Evolutionary conservation across 2,888 invertebrate genomes (phyloP).

Genomic region (Coenonympha arcania): DNA sequence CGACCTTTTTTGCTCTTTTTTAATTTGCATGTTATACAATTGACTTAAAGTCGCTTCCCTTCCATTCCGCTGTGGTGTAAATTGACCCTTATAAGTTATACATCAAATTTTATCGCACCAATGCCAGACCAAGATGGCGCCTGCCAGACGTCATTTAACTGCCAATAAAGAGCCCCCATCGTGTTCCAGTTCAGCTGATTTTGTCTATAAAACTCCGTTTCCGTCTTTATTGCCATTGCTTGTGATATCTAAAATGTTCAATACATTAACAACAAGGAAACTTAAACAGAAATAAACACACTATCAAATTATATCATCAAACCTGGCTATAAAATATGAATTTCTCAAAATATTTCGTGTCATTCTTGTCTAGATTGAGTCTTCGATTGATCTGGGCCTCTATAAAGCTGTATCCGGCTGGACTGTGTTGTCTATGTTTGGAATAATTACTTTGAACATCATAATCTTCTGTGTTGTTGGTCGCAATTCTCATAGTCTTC

Average conservation of each 20-base stretch:
- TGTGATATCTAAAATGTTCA: conserved; percentile 80
- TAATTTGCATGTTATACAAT: too few relatives aligned
- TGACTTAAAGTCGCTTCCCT: too few relatives aligned
- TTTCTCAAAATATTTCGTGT: conserved; percentile 75
- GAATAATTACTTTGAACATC: conserved; percentile 75
- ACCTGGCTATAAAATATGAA: conserved; percentile 91
- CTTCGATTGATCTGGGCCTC: conserved; percentile 76
- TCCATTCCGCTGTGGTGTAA: too few relatives aligned
- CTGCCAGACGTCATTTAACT: conserved; percentile 97
- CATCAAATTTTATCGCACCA: conserved; percentile 74
- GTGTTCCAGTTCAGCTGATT: conserved; percentile 76
- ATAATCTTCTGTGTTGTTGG: conserved; percentile 68
- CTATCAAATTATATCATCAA: conserved; percentile 25
- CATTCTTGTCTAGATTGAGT: conserved; percentile 73
- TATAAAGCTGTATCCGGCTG: conserved; percentile 79
- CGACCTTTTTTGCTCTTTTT: too few relatives aligned
- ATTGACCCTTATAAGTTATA: neutral
- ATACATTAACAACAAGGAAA: neutral
- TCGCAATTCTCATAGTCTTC: conserved; percentile 77
- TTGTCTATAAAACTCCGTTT: conserved; percentile 88
- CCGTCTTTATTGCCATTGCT: conserved; percentile 88
- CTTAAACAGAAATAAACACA: neutral
- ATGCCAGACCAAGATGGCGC: conserved; percentile 97
- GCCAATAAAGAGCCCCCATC: conserved; percentile 99
- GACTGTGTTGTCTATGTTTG: conserved; percentile 89